Percentiles rank a stretch among this genome's conserved stretches.
These are phyloP conservation scores for Electrona antarctica DNA, from an alignment of 2,113 vertebrate species.

Conservation along the genomic window DNA sequence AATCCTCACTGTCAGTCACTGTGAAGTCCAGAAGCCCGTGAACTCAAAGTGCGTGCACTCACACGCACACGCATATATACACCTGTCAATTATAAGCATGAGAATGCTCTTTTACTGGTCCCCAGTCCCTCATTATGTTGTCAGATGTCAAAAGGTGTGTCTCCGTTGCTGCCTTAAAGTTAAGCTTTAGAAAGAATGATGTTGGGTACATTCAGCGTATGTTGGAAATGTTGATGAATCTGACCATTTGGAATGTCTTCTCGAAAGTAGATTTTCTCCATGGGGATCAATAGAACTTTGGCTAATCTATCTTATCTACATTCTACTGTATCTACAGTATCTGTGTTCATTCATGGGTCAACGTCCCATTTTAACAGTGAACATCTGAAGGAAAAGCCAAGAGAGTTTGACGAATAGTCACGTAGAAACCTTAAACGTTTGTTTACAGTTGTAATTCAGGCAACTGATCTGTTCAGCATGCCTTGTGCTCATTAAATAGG, in stretches of 20 bases:
- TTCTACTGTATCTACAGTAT: not conserved
- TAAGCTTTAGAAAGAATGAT: slow-evolving; percentile 2
- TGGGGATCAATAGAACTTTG: too few relatives aligned
- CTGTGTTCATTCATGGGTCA: not conserved
- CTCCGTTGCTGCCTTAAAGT: slow-evolving; percentile 8
- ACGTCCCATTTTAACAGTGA: not conserved
- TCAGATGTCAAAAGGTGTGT: slow-evolving; percentile 30
- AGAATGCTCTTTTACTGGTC: slow-evolving; percentile 28
- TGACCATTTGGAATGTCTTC: slow-evolving; percentile 11
- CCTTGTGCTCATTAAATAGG: too few relatives aligned
- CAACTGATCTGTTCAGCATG: too few relatives aligned
- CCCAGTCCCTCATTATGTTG: slow-evolving; percentile 46
- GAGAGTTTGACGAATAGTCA: too few relatives aligned
- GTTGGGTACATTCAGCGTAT: slow-evolving; percentile 4
- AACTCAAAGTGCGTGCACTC: slow-evolving; percentile 16
- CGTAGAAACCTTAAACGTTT: too few relatives aligned
- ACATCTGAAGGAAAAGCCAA: too few relatives aligned
- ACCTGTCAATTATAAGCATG: slow-evolving; percentile 37
- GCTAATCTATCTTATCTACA: too few relatives aligned
- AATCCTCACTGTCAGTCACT: slow-evolving; percentile 22
- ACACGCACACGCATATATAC: slow-evolving; percentile 12
- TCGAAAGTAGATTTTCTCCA: not conserved
- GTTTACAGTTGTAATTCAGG: too few relatives aligned
- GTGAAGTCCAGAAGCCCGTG: slow-evolving; percentile 29
- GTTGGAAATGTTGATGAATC: not conserved